These are phyloP conservation scores for Hyla sarda DNA, from an alignment of 2,113 vertebrate species.

Conservation along the genomic window DNA sequence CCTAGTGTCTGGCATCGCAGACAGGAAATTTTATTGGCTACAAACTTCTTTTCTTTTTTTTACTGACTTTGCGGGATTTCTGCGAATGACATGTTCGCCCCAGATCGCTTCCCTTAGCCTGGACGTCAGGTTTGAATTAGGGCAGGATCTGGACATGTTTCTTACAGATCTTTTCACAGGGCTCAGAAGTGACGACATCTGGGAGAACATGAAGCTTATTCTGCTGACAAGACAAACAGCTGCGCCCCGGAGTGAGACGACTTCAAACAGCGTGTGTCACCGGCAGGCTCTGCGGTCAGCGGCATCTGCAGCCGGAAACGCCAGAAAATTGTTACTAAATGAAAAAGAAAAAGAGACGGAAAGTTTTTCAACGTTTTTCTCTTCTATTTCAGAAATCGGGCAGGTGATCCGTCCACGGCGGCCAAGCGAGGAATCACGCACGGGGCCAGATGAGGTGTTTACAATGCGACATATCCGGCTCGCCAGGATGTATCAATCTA, in stretches of 20 bases:
- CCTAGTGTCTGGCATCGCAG: slow-evolving; percentile 30
- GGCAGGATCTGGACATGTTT: slow-evolving; percentile 18
- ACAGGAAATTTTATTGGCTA: slow-evolving; percentile 35
- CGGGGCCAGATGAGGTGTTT: slow-evolving; percentile 2
- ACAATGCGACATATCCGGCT: background rate
- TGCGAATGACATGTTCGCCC: slow-evolving; percentile 32
- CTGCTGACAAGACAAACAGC: slow-evolving; percentile 50
- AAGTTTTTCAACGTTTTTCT: slow-evolving; percentile 5
- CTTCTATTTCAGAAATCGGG: background rate
- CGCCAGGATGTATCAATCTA: background rate
- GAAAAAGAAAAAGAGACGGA: background rate
- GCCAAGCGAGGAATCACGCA: background rate
- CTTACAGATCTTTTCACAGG: background rate
- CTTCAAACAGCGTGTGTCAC: slow-evolving; percentile 13
- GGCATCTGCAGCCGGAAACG: background rate
- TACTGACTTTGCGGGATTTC: slow-evolving; percentile 19
- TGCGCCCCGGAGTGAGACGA: slow-evolving; percentile 1
- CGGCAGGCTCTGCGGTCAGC: slow-evolving; percentile 3
- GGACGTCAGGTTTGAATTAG: slow-evolving; percentile 40
- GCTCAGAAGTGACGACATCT: slow-evolving; percentile 29
- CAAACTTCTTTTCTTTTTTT: too few relatives aligned
- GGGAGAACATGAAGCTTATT: slow-evolving; percentile 33
- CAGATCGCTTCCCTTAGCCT: background rate
- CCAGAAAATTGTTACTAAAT: background rate
- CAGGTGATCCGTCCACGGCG: background rate